Evolutionary conservation across 2,113 vertebrate genomes (phyloP).

Genomic region (Tamias sibiricus): DNA sequence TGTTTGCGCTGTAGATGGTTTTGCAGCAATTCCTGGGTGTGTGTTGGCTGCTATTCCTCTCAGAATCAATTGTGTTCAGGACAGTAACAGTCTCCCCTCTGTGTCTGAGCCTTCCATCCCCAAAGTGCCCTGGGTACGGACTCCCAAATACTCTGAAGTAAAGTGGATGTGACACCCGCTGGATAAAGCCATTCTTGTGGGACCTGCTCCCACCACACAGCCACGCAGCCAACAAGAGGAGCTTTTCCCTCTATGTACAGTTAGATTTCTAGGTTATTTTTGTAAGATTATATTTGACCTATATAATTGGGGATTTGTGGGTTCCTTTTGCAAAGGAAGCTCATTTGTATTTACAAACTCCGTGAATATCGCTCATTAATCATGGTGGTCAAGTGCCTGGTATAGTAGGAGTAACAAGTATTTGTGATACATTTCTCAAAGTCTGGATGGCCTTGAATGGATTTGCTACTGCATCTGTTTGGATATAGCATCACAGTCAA

Average conservation of each 20-base stretch:
- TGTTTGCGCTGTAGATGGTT: constrained; percentile 53
- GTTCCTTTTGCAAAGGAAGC: neutral
- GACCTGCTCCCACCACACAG: neutral
- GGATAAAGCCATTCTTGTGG: neutral
- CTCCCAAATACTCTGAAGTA: neutral
- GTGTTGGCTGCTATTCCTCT: neutral
- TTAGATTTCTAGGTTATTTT: neutral
- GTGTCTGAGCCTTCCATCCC: neutral
- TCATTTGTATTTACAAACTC: neutral
- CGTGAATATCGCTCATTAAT: neutral
- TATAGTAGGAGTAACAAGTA: neutral
- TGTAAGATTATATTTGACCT: neutral
- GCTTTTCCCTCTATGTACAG: neutral
- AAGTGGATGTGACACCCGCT: neutral
- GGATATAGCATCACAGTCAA: neutral
- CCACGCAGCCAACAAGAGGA: neutral
- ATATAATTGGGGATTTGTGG: neutral
- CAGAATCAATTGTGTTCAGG: neutral
- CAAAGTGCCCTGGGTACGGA: neutral
- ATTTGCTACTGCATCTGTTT: neutral
- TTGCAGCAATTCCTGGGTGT: neutral
- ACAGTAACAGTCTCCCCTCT: neutral
- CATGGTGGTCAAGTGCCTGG: neutral
- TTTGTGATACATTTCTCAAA: neutral
- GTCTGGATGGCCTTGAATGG: neutral